These are phyloP conservation scores for Rhodinocichla rosea DNA, from an alignment of 2,113 vertebrate species.

Conservation along the genomic window DNA sequence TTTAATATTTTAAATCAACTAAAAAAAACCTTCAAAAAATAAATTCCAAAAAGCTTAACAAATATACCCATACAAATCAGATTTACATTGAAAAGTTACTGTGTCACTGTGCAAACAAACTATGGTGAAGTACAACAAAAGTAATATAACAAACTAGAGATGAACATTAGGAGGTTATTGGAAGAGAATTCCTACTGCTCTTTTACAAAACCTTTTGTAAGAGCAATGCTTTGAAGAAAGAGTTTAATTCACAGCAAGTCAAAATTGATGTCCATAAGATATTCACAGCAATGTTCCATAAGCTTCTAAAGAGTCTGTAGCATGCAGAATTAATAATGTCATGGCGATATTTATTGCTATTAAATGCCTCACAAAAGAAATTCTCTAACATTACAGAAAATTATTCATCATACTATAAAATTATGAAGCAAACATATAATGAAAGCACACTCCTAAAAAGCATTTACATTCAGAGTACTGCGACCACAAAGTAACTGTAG, in stretches of 20 bases:
- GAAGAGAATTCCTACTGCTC: neutral
- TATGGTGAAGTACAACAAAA: neutral
- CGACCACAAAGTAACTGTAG: neutral
- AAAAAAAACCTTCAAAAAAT: neutral
- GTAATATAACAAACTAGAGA: neutral
- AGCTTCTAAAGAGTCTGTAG: neutral
- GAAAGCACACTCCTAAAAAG: neutral
- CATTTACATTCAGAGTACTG: neutral
- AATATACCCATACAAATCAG: neutral
- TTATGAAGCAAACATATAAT: neutral
- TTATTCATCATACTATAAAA: neutral
- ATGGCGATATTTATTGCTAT: neutral
- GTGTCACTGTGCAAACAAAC: neutral
- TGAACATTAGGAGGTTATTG: neutral
- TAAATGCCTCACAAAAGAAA: neutral
- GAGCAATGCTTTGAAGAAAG: neutral
- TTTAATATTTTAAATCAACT: neutral
- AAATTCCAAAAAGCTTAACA: neutral
- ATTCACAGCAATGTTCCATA: neutral
- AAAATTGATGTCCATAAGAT: neutral
- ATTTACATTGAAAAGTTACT: neutral
- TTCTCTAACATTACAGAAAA: neutral
- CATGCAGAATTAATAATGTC: neutral
- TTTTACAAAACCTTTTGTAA: neutral
- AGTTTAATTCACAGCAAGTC: neutral